These are phyloP conservation scores for Typhlichthys subterraneus DNA, from an alignment of 2,797 vertebrate species.

Conservation along the genomic window DNA sequence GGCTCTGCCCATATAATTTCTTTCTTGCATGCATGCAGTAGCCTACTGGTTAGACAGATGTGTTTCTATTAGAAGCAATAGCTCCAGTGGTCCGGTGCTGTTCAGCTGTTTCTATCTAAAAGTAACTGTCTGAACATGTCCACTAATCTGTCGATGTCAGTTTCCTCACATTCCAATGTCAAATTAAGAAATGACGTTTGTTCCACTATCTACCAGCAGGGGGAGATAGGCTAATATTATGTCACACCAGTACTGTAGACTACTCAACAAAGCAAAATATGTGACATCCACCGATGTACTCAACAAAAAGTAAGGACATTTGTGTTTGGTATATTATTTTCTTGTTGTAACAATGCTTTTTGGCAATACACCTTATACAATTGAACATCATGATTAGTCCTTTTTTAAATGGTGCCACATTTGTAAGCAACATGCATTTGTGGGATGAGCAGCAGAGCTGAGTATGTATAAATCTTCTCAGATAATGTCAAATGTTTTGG, in stretches of 20 bases:
- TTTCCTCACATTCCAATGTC: slow-evolving; percentile 66
- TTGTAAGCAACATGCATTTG: no score
- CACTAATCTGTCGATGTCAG: slow-evolving; percentile 38
- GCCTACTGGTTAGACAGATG: background rate
- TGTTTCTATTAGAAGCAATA: background rate
- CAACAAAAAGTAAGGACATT: no score
- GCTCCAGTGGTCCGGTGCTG: background rate
- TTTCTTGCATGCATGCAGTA: background rate
- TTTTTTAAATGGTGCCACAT: no score
- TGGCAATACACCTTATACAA: no score
- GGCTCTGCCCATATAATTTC: background rate
- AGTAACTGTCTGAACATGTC: slow-evolving; percentile 73
- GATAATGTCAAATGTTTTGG: no score
- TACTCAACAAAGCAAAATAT: no score
- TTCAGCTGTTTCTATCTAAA: slow-evolving; percentile 25
- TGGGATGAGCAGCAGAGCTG: no score
- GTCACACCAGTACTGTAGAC: no score
- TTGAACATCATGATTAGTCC: no score
- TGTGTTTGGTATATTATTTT: no score
- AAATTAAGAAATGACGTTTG: slow-evolving; percentile 49
- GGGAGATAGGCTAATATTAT: slow-evolving; percentile 3
- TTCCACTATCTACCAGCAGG: slow-evolving; percentile 26
- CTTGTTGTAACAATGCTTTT: no score
- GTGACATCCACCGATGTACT: background rate
- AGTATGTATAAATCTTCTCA: no score